These are phyloP conservation scores for Hystrix brachyura DNA, from an alignment of 2,113 vertebrate species.

Conservation along the genomic window DNA sequence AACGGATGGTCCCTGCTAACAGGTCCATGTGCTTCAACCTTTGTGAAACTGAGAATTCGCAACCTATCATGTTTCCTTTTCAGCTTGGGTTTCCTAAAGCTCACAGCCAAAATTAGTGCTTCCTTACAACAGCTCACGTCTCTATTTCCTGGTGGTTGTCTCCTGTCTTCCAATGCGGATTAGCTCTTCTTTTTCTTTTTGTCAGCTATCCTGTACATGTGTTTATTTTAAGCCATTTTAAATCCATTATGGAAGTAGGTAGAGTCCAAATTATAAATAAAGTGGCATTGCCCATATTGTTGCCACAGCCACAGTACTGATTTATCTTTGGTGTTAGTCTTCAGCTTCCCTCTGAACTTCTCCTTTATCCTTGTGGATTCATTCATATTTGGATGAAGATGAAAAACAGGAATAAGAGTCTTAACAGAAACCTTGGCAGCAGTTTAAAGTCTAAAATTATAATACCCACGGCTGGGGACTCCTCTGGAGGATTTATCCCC, in stretches of 20 bases:
- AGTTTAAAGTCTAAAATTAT: background rate
- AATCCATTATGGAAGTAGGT: constrained; percentile 79
- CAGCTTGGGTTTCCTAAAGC: constrained; percentile 68
- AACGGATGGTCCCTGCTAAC: background rate
- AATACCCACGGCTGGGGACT: background rate
- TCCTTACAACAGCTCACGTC: constrained; percentile 56
- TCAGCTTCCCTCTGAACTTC: constrained; percentile 13
- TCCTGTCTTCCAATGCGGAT: constrained; percentile 69
- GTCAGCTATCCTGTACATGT: constrained; percentile 60
- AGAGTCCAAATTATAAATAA: constrained; percentile 75
- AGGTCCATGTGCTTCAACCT: constrained; percentile 39
- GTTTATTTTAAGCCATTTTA: constrained; percentile 79
- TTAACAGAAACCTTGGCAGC: background rate
- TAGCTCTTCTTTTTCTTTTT: constrained; percentile 73
- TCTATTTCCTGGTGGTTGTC: constrained; percentile 73
- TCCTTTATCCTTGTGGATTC: constrained; percentile 44
- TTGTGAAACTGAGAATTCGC: constrained; percentile 39
- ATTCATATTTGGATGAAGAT: constrained; percentile 27
- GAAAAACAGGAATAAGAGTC: constrained; percentile 15
- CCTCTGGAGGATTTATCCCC: background rate
- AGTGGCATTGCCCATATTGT: background rate
- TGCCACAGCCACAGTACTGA: constrained; percentile 29
- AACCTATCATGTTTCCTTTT: constrained; percentile 61
- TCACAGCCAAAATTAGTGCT: constrained; percentile 76
- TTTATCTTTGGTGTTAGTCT: constrained; percentile 52